Base-by-base conservation (phyloP, 2,888 invertebrate species). In the Noctua fimbriata region DNA sequence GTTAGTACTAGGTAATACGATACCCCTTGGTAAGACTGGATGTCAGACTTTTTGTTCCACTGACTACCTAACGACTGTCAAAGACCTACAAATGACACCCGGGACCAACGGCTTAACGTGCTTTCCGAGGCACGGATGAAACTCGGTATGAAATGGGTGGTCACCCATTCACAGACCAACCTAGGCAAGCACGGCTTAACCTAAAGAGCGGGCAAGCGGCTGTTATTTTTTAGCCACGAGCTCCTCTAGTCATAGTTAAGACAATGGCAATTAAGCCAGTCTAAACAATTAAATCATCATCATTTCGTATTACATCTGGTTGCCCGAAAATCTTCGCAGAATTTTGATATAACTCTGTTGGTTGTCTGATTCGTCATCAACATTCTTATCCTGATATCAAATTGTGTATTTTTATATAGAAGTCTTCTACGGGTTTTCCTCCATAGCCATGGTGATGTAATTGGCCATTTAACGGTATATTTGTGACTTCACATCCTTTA, bases 381-480 rank as follows among this genome's bases (percentile, higher is more conserved):
- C 58, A 16, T 4, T n/a, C 9, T 52, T 78, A 69, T 84, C 49
- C 84, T 67, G 66, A 7, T 79, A 71, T 55, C 55, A 76, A 66
- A 16, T 82, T 75, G 21, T 47, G 2, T 49, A 18, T 16, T 55
- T 71, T 83, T 79, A 47, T 52, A 79, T 32, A 12, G 24, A 71
- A 66, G 28, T 16, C 4, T 21, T 69, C 24, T 76, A 84, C 72
- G 73, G 73, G 70, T 73, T 87, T 84, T 75, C 79, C 75, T 82
- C 73, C 24, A 76, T 67, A 78, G 69, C 44, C 79, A 79, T 87
- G 87, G 84, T 76, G 84, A 84, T 84, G 79, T 84, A 87, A 87
- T 84, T 84, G 84, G 87, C 49, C 55, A 76, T 87, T 76, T 83
- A 73, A 73, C 52, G 65, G 78, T 41, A 58, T 70, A 49, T 75